Conservation (phyloP, 2,113 vertebrate genomes). For the Hiodon alosoides region DNA sequence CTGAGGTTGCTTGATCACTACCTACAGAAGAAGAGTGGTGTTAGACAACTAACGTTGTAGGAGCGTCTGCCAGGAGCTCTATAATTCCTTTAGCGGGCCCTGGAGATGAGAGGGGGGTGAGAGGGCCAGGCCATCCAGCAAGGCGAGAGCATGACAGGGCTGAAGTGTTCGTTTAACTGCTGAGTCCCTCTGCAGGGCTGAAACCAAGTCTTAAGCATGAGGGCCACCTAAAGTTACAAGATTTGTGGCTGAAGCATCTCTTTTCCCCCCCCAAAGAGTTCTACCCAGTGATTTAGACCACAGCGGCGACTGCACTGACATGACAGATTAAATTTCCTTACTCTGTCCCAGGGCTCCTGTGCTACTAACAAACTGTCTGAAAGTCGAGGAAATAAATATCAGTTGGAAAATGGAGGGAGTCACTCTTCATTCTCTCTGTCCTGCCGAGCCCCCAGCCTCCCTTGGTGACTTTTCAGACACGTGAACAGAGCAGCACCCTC, state of each 20-base stretch:
- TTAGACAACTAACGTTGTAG: not conserved
- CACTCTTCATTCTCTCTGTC: not conserved
- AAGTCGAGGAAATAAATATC: not conserved
- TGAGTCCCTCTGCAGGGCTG: not conserved
- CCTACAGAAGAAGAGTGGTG: not conserved
- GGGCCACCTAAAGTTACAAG: not conserved
- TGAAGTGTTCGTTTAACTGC: not conserved
- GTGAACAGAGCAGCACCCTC: not conserved
- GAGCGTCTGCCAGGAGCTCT: not conserved
- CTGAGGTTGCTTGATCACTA: not conserved
- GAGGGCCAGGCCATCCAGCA: not conserved
- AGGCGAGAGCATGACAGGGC: not conserved
- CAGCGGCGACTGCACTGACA: not conserved
- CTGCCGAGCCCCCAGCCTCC: not conserved
- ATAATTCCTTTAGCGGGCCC: conserved; percentile 11
- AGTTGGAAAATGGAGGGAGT: not conserved
- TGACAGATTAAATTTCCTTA: not conserved
- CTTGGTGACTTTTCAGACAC: not conserved
- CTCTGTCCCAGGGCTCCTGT: not conserved
- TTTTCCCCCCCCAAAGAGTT: not conserved
- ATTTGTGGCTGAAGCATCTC: not conserved
- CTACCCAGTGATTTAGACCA: not conserved
- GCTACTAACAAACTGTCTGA: not conserved
- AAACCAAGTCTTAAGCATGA: not conserved
- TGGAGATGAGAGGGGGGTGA: not conserved